Evolutionary conservation across 2,113 vertebrate species (phyloP).

Genomic region (Platichthys stellatus): DNA sequence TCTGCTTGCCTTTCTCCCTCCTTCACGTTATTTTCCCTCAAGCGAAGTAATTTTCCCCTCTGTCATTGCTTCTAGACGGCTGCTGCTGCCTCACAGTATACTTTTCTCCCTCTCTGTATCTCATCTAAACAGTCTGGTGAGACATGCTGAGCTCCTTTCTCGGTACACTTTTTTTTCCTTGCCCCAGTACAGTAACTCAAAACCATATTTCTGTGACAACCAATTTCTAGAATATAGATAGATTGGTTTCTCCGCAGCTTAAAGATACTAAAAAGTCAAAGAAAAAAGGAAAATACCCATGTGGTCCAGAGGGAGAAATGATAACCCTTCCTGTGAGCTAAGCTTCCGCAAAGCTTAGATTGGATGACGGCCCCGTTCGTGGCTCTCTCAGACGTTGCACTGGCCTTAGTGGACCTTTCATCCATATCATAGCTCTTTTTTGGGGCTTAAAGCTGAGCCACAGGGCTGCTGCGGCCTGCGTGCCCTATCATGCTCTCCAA

Average conservation of each 20-base stretch:
- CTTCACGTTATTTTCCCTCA: conserved; percentile 52
- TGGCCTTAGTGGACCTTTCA: conserved; percentile 69
- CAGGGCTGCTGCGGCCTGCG: conserved; percentile 35
- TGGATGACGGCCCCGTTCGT: conserved; percentile 43
- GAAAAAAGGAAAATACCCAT: not conserved
- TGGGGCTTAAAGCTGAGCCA: conserved; percentile 57
- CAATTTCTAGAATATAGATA: conserved; percentile 23
- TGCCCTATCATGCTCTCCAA: conserved; percentile 64
- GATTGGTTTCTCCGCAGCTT: conserved; percentile 25
- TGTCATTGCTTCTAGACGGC: conserved; percentile 49
- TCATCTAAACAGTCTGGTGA: conserved; percentile 5
- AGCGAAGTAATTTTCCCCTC: conserved; percentile 47
- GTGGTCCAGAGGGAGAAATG: conserved; percentile 26
- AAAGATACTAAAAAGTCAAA: conserved; percentile 19
- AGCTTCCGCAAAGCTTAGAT: conserved; percentile 47
- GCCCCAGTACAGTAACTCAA: not conserved
- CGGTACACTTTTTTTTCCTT: not conserved
- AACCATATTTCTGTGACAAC: conserved; percentile 27
- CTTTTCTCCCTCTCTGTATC: conserved; percentile 27
- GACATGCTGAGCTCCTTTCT: conserved; percentile 3
- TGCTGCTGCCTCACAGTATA: conserved; percentile 14
- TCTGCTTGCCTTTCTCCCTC: conserved; percentile 29
- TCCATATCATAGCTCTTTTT: conserved; percentile 55
- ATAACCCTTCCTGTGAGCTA: conserved; percentile 32
- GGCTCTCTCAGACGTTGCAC: conserved; percentile 32